Base-by-base conservation (phyloP, 2,888 invertebrate species). In the Panopea generosa region DNA sequence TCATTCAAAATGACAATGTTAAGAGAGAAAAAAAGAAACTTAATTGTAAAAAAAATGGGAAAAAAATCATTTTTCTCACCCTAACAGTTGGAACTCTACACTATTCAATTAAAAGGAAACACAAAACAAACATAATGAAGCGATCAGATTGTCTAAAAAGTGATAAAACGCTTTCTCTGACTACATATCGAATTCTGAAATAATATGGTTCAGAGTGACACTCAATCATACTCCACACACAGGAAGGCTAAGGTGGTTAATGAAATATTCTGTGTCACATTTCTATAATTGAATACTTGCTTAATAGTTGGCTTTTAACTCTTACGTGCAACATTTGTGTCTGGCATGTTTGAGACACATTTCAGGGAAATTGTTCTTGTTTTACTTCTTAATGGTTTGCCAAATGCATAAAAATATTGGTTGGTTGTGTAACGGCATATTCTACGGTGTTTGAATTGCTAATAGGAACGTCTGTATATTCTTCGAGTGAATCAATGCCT, bases 301-400 rank as follows among this genome's bases (percentile, higher is more conserved):
- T 43, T 56, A 65, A 65, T 56, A 26, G 65, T 27, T 47, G 40
- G 65, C 65, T 65, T 65, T 65, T 65, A 55, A 49, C 55, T 55
- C 27, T n/a, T 26, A 22, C n/a, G 65, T 55, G 56, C 55, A 6
- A 45, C 40, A 65, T 40, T 7, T 16, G 27, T 4, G 56, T 65
- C 47, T 65, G 16, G 45, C 65, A 65, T 65, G 65, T 22, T 22
- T 49, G 20, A 33, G 11, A 2, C 62, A 43, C 62, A 62, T 62
- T 50, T 24, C 16, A 45, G 3, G n/a, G 16, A 45, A 33, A 33
- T 33, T 7, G 33, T 33, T 33, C 33, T 33, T 33, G 33, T 33
- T 33, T 4, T 33, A 7, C 33, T 33, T 33, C 33, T 11, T 33
- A 33, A 33, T 33, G 33, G 33, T 11, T 33, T 11, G 33, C 33